phyloP scores from a whole-genome alignment of 2,797 vertebrate genomes.

The Jordanella pulchra region DNA sequence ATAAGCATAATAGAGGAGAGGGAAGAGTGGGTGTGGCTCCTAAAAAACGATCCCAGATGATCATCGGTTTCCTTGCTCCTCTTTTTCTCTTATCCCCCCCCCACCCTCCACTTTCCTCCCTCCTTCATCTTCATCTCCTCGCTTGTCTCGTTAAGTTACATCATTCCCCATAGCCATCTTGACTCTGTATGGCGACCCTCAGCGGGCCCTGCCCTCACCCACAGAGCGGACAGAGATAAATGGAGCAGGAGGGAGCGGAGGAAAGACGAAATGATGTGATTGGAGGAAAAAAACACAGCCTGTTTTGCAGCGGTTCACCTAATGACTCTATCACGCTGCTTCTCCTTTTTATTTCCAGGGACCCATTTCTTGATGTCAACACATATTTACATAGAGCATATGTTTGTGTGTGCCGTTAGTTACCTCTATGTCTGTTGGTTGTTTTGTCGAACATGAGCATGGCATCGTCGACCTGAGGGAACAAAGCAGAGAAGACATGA shows the following conservation, averaged over 20 bases:
- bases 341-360: conserved; percentile 20
- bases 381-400: conserved; percentile 23
- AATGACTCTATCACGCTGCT: conserved; percentile 31
- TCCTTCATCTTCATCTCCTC: conserved; percentile 19
- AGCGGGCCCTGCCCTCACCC: conserved; percentile 36
- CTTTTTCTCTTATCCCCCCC: background rate
- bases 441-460: conserved; percentile 99
- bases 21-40: conserved; percentile 10
- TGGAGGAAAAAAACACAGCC: conserved; percentile 4
- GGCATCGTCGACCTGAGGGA: conserved; percentile 93
- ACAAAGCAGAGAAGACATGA: conserved; percentile 73
- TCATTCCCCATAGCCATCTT: conserved; percentile 35
- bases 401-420: conserved; percentile 6
- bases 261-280: conserved; percentile 29
- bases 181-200: conserved; percentile 43
- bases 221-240: conserved; percentile 43
- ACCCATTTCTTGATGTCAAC: conserved; percentile 5
- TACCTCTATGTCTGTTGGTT: conserved; percentile 98
- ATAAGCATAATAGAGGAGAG: conserved; percentile 13
- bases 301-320: conserved; percentile 13
- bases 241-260: conserved; percentile 5
- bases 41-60: conserved; percentile 19
- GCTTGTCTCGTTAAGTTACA: conserved; percentile 48
- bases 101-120: background rate
- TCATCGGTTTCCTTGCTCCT: conserved; percentile 13